Evolutionary conservation across 1,140 invertebrate species (phyloP), one percentile per base, ranked within the genome.

Genomic region (Drosophila sucinea): DNA sequence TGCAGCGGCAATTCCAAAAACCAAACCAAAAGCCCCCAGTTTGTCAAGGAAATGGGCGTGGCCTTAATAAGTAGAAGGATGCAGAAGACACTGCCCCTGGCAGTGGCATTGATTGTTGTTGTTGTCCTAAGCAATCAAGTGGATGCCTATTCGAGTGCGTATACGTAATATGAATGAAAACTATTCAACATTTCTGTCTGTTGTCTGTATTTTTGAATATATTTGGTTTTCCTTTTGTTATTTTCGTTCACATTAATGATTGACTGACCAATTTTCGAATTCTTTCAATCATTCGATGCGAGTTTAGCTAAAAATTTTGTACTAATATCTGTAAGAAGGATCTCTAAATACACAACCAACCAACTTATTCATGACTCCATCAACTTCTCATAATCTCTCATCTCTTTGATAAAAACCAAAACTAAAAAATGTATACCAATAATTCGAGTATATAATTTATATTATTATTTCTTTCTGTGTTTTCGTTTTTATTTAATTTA

Each of bases 81-180:
- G 73, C 65, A 69, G 65, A 58, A 69, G 65, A 58, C 58, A 27
- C 27, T 76, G 41, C 65, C 73, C 29, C 32, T 79, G 44, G 8
- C 25, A n/a, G 61, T 89, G 54, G 60, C 57, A n/a, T 5, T 72
- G 33, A 73, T 70, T 58, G 35, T 86, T 38, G 35, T 86, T 38
- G 10, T 38, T 60, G 30, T 87, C 55, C 62, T 67, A 33, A 75
- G 70, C 67, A 51, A 51, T 51, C 44, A 51, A 51, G 90, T 85
- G 73, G 84, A 87, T 27, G 91, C 85, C 29, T 91, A 91, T 51
- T 91, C 90, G 67, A 91, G 90, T 91, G 91, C 76, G 90, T 91
- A 91, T 80, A 76, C 73, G 73, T 74, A 65, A 76, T 84, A 38
- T 73, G 44, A 51, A 51, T 8, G 25, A 23, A 17, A 47, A 44